Conservation (phyloP, 2,888 invertebrate species). For the Aphodius granarius region DNA sequence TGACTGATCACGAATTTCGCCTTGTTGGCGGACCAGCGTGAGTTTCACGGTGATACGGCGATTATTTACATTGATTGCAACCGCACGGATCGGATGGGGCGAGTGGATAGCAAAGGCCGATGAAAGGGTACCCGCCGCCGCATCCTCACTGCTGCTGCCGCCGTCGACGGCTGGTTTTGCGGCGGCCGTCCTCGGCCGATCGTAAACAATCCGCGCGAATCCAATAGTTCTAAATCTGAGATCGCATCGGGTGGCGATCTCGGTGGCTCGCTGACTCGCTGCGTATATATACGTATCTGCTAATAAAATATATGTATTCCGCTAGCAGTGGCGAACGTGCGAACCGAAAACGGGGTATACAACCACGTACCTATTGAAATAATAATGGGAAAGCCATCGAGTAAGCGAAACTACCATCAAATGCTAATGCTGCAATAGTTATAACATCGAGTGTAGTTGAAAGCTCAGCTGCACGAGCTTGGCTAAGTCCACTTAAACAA, state of each 20-base stretch:
- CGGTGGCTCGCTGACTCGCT: background rate
- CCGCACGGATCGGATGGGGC: slow-evolving; percentile 4
- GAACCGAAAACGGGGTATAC: background rate
- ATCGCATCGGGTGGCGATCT: slow-evolving; percentile 12
- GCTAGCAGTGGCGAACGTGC: background rate
- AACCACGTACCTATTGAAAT: too few species aligned
- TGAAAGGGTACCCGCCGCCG: background rate
- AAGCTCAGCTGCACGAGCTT: too few species aligned
- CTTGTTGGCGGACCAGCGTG: background rate
- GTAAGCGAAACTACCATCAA: background rate
- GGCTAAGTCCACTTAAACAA: too few species aligned
- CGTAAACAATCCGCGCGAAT: slow-evolving; percentile 9
- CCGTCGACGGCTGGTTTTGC: slow-evolving; percentile 5
- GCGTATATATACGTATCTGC: background rate
- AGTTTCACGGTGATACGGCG: slow-evolving; percentile 2
- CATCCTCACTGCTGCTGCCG: background rate
- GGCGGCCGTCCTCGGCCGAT: slow-evolving; percentile 5
- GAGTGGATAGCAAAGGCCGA: background rate
- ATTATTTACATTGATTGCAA: slow-evolving; percentile 9
- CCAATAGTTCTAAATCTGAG: slow-evolving; percentile 14
- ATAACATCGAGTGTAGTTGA: background rate
- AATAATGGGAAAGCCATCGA: background rate
- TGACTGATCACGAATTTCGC: background rate
- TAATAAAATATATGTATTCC: background rate
- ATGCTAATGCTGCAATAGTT: background rate